Conservation (phyloP, 2,113 vertebrate genomes). For the Hepsetus odoe region DNA sequence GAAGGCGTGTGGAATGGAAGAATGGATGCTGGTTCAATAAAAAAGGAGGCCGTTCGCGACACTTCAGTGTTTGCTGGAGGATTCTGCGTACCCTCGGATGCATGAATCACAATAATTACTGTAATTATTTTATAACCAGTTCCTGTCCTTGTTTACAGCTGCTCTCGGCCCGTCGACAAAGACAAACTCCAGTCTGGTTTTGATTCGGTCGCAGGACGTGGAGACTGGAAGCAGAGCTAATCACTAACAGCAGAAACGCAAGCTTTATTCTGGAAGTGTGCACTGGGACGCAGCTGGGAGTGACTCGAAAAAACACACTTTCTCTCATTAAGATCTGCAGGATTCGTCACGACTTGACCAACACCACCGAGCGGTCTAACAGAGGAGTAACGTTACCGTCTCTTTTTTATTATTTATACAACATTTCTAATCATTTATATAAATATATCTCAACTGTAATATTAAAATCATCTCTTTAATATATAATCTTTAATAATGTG, state of each 20-base stretch:
- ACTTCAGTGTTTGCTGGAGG: conserved; percentile 54
- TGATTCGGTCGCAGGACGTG: background rate
- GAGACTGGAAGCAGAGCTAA: conserved; percentile 10
- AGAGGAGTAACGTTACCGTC: too few species aligned
- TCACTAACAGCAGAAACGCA: conserved; percentile 25
- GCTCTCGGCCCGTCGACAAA: conserved; percentile 46
- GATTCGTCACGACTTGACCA: too few species aligned
- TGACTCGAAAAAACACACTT: background rate
- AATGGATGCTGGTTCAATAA: background rate
- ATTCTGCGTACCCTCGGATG: conserved; percentile 58
- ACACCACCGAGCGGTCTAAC: too few species aligned
- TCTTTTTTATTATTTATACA: too few species aligned
- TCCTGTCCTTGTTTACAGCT: conserved; percentile 71
- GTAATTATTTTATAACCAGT: conserved; percentile 67
- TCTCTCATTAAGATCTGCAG: background rate
- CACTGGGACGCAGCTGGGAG: background rate
- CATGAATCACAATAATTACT: conserved; percentile 69
- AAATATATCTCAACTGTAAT: too few species aligned
- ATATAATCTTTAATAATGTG: too few species aligned
- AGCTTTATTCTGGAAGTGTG: background rate
- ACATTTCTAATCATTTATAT: too few species aligned
- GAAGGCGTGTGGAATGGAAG: background rate
- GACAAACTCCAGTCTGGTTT: conserved; percentile 15
- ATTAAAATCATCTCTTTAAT: too few species aligned
- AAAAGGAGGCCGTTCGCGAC: conserved; percentile 37